Evolutionary conservation across 2,113 vertebrate genomes (phyloP).

Genomic region (Ondatra zibethicus): DNA sequence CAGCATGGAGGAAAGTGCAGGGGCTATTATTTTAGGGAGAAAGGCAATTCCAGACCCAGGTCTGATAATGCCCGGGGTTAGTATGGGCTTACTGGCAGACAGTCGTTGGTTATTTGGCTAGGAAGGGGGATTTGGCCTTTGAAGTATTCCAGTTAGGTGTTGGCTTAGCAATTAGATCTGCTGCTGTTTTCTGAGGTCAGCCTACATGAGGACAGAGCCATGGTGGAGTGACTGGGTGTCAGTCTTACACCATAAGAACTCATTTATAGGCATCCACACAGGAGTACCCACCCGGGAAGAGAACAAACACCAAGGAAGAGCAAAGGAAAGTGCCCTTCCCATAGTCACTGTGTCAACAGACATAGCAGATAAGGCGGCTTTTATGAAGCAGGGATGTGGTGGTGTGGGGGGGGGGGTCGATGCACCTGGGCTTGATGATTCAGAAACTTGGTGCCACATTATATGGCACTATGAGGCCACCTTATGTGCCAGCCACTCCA

Average conservation of each 20-base stretch:
- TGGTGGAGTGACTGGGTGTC: slow-evolving; percentile 21
- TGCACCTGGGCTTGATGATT: slow-evolving; percentile 75
- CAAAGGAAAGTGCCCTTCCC: slow-evolving; percentile 61
- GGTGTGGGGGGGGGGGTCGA: background rate
- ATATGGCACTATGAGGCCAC: slow-evolving; percentile 68
- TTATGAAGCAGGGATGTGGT: slow-evolving; percentile 50
- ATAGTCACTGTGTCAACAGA: slow-evolving; percentile 78
- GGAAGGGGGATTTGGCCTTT: slow-evolving; percentile 45
- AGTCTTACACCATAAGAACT: background rate
- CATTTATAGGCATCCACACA: slow-evolving; percentile 44
- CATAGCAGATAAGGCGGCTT: slow-evolving; percentile 72
- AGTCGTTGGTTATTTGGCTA: slow-evolving; percentile 37
- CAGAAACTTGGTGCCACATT: slow-evolving; percentile 75
- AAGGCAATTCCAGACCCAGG: slow-evolving; percentile 42
- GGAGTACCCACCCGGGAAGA: slow-evolving; percentile 63
- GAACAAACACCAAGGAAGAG: slow-evolving; percentile 72
- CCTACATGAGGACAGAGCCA: slow-evolving; percentile 41
- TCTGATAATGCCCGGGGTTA: slow-evolving; percentile 7
- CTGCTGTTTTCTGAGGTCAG: slow-evolving; percentile 46
- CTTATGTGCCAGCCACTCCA: slow-evolving; percentile 43
- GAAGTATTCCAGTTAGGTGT: slow-evolving; percentile 49
- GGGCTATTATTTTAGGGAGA: slow-evolving; percentile 39
- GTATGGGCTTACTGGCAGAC: background rate
- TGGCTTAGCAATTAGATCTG: slow-evolving; percentile 31
- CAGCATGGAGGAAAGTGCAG: background rate